phyloP scores from a whole-genome alignment of 2,888 invertebrate species.

The Pristionchus maxplancki region DNA sequence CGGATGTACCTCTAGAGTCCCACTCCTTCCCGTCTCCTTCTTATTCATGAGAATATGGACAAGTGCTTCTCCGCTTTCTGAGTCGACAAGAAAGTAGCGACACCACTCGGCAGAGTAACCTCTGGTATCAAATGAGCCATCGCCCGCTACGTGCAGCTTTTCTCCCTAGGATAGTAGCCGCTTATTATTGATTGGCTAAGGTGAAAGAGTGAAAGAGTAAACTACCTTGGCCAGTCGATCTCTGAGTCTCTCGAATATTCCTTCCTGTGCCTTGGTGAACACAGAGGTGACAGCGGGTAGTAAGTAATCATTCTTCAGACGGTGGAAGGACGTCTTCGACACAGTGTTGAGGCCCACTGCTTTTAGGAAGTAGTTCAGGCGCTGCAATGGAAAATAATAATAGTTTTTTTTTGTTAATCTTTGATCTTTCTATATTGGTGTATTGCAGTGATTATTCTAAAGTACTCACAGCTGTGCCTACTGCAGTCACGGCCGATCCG shows the following conservation, averaged over 20 bases:
- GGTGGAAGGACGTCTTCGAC: background rate
- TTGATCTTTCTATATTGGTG: background rate
- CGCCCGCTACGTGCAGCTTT: background rate
- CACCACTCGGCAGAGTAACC: background rate
- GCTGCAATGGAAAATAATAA: background rate
- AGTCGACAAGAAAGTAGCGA: slow-evolving; percentile 1
- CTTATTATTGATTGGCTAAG: background rate
- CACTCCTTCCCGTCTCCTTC: background rate
- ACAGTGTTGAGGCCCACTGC: background rate
- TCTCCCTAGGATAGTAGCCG: background rate
- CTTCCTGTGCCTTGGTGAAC: background rate
- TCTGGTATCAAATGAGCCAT: background rate
- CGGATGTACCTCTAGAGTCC: background rate
- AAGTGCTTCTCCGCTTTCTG: background rate
- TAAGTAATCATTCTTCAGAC: background rate
- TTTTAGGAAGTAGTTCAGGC: background rate
- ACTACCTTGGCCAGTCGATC: background rate
- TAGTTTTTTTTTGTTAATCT: background rate
- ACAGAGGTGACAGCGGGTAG: background rate
- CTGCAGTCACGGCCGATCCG: background rate
- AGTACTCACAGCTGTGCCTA: background rate
- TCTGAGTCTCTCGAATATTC: background rate
- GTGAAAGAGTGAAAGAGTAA: background rate
- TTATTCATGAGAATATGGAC: background rate
- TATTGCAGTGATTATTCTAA: background rate